phyloP scores from a whole-genome alignment of 2,888 invertebrate genomes.

The Cephus runcator region DNA sequence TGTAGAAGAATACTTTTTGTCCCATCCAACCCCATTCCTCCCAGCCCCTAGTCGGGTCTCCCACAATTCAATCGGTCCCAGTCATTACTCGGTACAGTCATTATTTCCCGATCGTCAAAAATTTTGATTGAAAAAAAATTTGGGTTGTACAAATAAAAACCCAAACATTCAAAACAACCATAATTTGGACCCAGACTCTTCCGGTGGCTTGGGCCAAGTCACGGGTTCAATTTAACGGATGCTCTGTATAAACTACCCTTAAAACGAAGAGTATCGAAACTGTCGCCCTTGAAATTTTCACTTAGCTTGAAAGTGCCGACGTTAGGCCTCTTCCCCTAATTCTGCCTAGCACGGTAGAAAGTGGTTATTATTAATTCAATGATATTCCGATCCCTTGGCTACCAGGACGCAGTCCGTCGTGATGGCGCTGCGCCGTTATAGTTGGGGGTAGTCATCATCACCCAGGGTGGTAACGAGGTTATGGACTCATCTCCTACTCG shows the following conservation, averaged over 20 bases:
- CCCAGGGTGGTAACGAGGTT: slow-evolving; percentile 58
- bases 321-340: not conserved
- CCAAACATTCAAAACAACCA: not conserved
- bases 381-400: slow-evolving; percentile 43
- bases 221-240: not conserved
- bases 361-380: slow-evolving; percentile 56
- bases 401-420: slow-evolving; percentile 16
- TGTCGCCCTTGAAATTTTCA: not conserved
- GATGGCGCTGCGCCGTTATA: slow-evolving; percentile 32
- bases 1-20: slow-evolving; percentile 20
- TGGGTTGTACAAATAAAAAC: not conserved
- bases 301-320: slow-evolving; percentile 13
- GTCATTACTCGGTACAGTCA: slow-evolving; percentile 34
- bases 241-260: not conserved
- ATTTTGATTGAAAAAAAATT: not conserved
- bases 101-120: slow-evolving; percentile 26
- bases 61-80: slow-evolving; percentile 19
- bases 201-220: too few relatives aligned
- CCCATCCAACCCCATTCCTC: not conserved
- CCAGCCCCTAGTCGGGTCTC: not conserved
- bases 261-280: not conserved
- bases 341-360: slow-evolving; percentile 19
- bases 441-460: slow-evolving; percentile 48
- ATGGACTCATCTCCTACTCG: slow-evolving; percentile 61
- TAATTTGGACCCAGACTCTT: not conserved